Evolutionary conservation across 2,797 vertebrate genomes (phyloP).

Genomic region (Tinamus major): DNA sequence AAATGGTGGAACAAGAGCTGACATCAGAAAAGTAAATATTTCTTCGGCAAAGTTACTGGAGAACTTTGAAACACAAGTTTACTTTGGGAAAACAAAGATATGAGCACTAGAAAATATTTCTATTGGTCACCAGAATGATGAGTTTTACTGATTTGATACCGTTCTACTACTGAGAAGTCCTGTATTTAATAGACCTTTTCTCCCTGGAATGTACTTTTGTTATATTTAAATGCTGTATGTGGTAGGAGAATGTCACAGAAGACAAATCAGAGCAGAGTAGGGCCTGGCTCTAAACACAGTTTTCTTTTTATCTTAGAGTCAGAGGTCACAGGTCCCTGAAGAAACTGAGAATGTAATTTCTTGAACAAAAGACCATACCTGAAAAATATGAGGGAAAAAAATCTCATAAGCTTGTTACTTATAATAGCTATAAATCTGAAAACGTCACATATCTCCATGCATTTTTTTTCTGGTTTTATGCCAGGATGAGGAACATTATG

Average conservation of each 20-base stretch:
- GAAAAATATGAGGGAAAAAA: not conserved
- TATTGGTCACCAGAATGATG: not conserved
- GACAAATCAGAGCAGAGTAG: not conserved
- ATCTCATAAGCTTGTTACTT: not conserved
- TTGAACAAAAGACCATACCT: not conserved
- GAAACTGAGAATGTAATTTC: not conserved
- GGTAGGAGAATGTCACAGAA: not conserved
- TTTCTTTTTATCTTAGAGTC: not conserved
- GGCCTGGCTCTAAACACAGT: not conserved
- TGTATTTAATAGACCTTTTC: not conserved
- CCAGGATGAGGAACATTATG: accelerated
- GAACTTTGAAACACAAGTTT: not conserved
- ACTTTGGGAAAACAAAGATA: not conserved
- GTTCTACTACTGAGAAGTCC: not conserved
- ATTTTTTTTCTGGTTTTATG: not conserved
- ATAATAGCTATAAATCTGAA: not conserved
- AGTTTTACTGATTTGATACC: not conserved
- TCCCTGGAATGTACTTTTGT: not conserved
- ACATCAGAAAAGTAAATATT: not conserved
- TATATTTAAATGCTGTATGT: not conserved
- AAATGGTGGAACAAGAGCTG: not conserved
- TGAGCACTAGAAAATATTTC: not conserved
- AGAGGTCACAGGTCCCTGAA: not conserved
- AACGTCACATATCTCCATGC: not conserved
- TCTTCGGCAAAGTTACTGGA: not conserved